A percentile compares a stretch with the other conserved stretches of the same genome.
Conservation (phyloP, 2,888 invertebrate genomes). For the Melikaiella ostensackeni region DNA sequence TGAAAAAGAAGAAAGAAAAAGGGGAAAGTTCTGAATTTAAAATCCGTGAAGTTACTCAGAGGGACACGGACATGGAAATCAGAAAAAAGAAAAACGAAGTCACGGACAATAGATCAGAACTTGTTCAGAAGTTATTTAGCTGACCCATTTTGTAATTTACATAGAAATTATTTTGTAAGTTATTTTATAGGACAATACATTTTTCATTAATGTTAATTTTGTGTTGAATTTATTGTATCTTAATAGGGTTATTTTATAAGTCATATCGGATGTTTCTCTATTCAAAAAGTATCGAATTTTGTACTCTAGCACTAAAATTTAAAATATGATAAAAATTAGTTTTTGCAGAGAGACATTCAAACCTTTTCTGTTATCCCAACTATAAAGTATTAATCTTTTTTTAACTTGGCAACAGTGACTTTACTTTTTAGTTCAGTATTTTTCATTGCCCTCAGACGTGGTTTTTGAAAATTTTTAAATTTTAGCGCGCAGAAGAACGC, state of each 20-base stretch:
- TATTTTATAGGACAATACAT: background rate
- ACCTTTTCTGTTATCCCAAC: too few relatives aligned
- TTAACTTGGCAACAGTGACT: too few relatives aligned
- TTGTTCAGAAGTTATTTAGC: slow-evolving; percentile 69
- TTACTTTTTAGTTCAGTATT: too few relatives aligned
- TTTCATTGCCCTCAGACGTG: too few relatives aligned
- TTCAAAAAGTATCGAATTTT: too few relatives aligned
- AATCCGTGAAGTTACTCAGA: slow-evolving; percentile 67
- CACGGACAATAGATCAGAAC: slow-evolving; percentile 60
- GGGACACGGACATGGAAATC: slow-evolving; percentile 73
- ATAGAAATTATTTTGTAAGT: background rate
- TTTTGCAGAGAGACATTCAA: too few relatives aligned
- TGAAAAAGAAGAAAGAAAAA: slow-evolving; percentile 78
- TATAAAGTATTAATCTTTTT: too few relatives aligned
- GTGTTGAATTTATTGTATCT: background rate
- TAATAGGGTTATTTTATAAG: background rate
- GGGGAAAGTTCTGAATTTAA: slow-evolving; percentile 59
- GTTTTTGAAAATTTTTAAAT: too few relatives aligned
- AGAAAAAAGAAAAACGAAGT: slow-evolving; percentile 61
- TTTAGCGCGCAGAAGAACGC: too few relatives aligned
- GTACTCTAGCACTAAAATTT: too few relatives aligned
- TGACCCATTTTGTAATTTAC: slow-evolving; percentile 46
- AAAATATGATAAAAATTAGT: too few relatives aligned
- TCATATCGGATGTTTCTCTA: too few relatives aligned
- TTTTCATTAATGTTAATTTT: background rate